Percentiles rank a stretch among this genome's conserved stretches.
These are phyloP conservation scores for Tigriopus japonicus DNA, from an alignment of 1,140 invertebrate species.

Conservation along the genomic window DNA sequence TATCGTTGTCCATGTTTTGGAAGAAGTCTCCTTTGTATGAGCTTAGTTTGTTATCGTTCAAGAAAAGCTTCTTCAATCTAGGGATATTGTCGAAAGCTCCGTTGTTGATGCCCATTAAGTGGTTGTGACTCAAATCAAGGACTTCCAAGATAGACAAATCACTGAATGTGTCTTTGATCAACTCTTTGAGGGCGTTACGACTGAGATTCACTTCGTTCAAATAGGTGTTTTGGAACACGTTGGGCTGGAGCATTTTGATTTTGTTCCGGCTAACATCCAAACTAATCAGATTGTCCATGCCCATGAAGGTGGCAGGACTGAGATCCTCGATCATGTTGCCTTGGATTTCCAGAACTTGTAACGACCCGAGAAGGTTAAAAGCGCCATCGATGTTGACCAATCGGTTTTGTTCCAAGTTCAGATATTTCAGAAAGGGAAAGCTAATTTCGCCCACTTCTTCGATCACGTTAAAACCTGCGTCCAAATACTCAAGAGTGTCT, in stretches of 20 bases:
- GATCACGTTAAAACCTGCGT: conserved; percentile 53
- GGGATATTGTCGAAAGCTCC: conserved; percentile 23
- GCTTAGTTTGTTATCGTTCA: conserved; percentile 27
- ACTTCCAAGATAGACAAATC: conserved; percentile 23
- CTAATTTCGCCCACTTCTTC: conserved; percentile 25
- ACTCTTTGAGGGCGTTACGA: conserved; percentile 22
- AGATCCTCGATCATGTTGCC: conserved; percentile 45
- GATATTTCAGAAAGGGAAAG: conserved; percentile 28
- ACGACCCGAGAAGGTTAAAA: conserved; percentile 42
- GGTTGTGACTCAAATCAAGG: conserved; percentile 24
- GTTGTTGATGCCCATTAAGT: conserved; percentile 22
- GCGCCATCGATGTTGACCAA: conserved; percentile 24
- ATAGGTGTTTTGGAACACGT: conserved; percentile 20
- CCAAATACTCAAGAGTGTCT: conserved; percentile 45
- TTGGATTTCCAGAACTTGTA: conserved; percentile 49
- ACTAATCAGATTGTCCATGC: conserved; percentile 37
- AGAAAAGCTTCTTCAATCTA: conserved; percentile 22
- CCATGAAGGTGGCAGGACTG: conserved; percentile 45
- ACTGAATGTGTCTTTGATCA: conserved; percentile 22
- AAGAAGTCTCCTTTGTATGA: conserved; percentile 60
- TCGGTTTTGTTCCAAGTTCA: conserved; percentile 59
- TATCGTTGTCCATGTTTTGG: conserved; percentile 23
- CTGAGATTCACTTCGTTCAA: conserved; percentile 21
- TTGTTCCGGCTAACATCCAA: conserved; percentile 47
- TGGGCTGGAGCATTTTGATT: conserved; percentile 49